Evolutionary conservation across 2,888 invertebrate genomes (phyloP).

Genomic region (Glaucopsyche alexis): DNA sequence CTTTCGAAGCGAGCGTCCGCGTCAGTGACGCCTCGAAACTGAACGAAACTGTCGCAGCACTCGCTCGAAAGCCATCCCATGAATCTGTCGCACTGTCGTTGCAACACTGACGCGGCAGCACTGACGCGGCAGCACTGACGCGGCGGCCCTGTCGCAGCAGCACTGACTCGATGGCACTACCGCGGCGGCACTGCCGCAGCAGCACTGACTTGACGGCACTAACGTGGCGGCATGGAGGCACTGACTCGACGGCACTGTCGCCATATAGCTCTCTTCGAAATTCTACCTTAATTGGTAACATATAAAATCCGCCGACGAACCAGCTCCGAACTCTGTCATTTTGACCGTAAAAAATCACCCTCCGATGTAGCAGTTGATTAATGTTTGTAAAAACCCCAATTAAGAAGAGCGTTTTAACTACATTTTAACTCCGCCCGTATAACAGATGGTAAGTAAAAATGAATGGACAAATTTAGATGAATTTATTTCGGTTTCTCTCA

Average conservation of each 20-base stretch:
- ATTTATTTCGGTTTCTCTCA: slow-evolving; percentile 19
- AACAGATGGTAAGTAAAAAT: slow-evolving; percentile 48
- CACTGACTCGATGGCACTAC: too few species aligned
- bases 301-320: slow-evolving; percentile 47
- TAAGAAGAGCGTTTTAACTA: slow-evolving; percentile 58
- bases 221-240: background rate
- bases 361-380: slow-evolving; percentile 70
- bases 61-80: too few species aligned
- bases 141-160: too few species aligned
- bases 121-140: too few species aligned
- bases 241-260: background rate
- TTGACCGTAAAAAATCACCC: slow-evolving; percentile 69
- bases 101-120: too few species aligned
- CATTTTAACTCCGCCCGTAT: slow-evolving; percentile 64
- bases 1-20: too few species aligned
- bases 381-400: slow-evolving; percentile 77
- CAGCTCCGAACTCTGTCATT: slow-evolving; percentile 48
- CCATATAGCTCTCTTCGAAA: background rate
- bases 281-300: slow-evolving; percentile 6
- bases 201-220: too few species aligned
- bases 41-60: too few species aligned
- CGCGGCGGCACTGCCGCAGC: too few species aligned
- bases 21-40: too few species aligned
- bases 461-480: slow-evolving; percentile 33
- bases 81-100: too few species aligned